These are phyloP conservation scores for Eufriesea mexicana DNA, from an alignment of 1,140 invertebrate species.

Conservation along the genomic window DNA sequence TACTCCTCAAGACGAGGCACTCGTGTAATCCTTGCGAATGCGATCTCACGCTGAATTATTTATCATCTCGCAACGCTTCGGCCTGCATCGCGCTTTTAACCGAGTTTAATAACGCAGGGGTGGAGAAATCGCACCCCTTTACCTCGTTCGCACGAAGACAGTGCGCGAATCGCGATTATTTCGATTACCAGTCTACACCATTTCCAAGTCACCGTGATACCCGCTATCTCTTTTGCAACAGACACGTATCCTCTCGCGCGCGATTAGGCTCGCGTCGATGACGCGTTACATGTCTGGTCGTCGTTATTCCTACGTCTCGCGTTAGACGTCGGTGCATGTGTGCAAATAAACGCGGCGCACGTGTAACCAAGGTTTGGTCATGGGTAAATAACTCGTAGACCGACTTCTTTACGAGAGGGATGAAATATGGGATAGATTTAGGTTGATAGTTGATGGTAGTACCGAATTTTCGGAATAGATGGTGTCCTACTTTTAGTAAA, in stretches of 20 bases:
- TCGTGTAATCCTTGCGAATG: neutral
- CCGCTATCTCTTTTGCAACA: neutral
- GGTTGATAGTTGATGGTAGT: too few species aligned
- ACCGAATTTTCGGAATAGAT: too few species aligned
- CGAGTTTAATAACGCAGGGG: neutral
- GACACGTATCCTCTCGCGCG: neutral
- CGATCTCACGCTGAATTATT: conserved; percentile 15
- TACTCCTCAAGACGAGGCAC: neutral
- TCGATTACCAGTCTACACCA: neutral
- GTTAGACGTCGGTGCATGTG: neutral
- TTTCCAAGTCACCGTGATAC: neutral
- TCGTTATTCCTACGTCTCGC: neutral
- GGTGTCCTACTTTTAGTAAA: too few species aligned
- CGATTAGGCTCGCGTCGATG: neutral
- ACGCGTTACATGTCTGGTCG: neutral
- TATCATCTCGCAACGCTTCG: neutral
- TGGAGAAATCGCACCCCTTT: neutral
- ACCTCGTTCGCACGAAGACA: neutral
- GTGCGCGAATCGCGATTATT: conserved; percentile 1
- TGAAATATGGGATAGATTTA: too few species aligned
- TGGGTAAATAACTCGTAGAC: conserved; percentile 58
- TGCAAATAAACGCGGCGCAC: neutral
- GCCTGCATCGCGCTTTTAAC: neutral
- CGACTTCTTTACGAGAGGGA: too few species aligned
- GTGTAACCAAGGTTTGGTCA: conserved; percentile 9